A percentile compares a stretch with the other conserved stretches of the same genome.
Evolutionary conservation across 2,888 invertebrate species (phyloP).

Genomic region (Eupithecia inturbata): DNA sequence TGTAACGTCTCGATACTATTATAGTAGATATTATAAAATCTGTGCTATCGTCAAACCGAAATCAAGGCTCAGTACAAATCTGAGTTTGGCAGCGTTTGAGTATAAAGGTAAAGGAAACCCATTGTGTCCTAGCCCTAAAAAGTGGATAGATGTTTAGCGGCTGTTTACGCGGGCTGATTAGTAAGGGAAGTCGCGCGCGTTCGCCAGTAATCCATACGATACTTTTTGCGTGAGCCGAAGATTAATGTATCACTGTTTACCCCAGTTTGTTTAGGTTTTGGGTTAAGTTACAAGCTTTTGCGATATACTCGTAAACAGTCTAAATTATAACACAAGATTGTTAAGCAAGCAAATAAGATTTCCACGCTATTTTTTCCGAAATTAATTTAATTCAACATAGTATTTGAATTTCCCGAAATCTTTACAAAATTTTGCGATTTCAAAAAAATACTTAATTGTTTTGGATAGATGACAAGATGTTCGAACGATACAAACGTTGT

Average conservation of each 20-base stretch:
- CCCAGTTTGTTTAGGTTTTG: constrained; percentile 61
- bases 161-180: constrained; percentile 56
- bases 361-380: neutral
- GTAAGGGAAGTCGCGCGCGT: constrained; percentile 36
- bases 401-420: neutral
- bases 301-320: constrained; percentile 9
- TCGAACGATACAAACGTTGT: no score
- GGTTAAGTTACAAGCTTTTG: constrained; percentile 35
- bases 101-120: neutral
- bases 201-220: constrained; percentile 55
- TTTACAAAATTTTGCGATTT: no score
- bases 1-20: no score
- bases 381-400: neutral
- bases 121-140: constrained; percentile 10
- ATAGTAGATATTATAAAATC: no score
- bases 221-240: constrained; percentile 71
- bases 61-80: neutral
- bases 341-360: neutral
- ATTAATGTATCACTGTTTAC: constrained; percentile 76
- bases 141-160: constrained; percentile 6
- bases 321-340: neutral
- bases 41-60: no score
- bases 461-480: no score
- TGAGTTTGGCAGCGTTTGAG: neutral
- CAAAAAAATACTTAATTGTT: no score